A percentile compares a stretch with the other conserved stretches of the same genome.
phyloP scores from a whole-genome alignment of 64 coral and sea anemone species.

The Montipora foliosa region DNA sequence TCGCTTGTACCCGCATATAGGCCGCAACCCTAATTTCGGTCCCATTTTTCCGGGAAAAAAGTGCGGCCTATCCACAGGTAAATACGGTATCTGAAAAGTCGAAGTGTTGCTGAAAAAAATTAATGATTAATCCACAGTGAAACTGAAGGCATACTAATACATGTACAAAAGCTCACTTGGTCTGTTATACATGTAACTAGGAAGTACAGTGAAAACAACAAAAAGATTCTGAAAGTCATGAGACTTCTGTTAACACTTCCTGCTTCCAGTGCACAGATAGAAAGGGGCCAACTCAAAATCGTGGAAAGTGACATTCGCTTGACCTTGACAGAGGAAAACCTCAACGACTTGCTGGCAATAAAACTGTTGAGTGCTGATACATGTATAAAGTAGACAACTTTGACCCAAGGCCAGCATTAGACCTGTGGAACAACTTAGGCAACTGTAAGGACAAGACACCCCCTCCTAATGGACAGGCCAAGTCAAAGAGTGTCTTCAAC shows the following conservation, averaged over 20 bases:
- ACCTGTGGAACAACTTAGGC: not conserved
- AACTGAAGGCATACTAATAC: too few relatives aligned
- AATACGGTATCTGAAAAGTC: too few relatives aligned
- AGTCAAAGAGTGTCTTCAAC: constrained; percentile 22
- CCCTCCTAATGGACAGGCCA: constrained; percentile 20
- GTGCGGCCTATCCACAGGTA: too few relatives aligned
- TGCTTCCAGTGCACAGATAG: constrained; percentile 18
- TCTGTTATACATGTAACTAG: constrained; percentile 10
- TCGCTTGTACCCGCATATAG: too few relatives aligned
- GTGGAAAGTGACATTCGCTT: constrained; percentile 14
- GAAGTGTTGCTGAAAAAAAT: too few relatives aligned
- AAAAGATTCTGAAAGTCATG: constrained; percentile 13
- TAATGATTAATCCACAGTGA: too few relatives aligned
- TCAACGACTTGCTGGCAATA: not conserved
- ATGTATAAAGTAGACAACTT: too few relatives aligned
- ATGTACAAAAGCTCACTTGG: constrained; percentile 12
- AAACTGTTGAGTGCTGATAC: constrained; percentile 37
- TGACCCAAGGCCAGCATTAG: not conserved
- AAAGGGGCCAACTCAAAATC: constrained; percentile 25
- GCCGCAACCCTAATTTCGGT: too few relatives aligned
- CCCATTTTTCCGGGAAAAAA: too few relatives aligned
- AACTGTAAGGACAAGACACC: constrained; percentile 13
- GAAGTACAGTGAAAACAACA: constrained; percentile 14
- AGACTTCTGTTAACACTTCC: not conserved
- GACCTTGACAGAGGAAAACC: constrained; percentile 18